Evolutionary conservation across 2,113 vertebrate species (phyloP).

Genomic region (Sylvietta virens): DNA sequence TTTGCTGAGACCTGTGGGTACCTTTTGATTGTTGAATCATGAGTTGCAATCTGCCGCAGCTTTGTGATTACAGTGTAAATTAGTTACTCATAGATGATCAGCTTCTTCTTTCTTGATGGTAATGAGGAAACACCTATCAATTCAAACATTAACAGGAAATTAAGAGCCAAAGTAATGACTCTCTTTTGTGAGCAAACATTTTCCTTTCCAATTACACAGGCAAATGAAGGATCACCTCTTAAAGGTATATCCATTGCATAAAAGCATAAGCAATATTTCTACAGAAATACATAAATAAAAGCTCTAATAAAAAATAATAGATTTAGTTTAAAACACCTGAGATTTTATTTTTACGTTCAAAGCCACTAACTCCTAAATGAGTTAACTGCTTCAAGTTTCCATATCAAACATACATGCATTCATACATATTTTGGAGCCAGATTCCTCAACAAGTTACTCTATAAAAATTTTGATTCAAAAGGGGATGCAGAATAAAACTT

Average conservation of each 20-base stretch:
- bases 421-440: background rate
- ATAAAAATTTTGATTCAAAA: background rate
- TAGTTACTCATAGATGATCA: background rate
- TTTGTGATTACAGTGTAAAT: background rate
- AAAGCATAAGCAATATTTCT: background rate
- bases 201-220: background rate
- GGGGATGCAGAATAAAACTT: background rate
- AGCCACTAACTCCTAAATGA: background rate
- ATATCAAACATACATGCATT: background rate
- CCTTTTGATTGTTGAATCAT: background rate
- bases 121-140: constrained; percentile 15
- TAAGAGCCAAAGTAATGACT: background rate
- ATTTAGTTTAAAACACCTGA: background rate
- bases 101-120: background rate
- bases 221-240: background rate
- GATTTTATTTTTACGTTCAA: background rate
- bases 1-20: background rate
- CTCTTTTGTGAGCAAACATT: background rate
- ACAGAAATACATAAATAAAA: background rate
- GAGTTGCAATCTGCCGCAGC: background rate
- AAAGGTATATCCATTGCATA: background rate
- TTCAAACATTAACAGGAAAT: constrained; percentile 18
- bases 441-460: background rate
- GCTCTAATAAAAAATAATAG: background rate
- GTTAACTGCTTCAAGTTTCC: background rate